Conservation (phyloP, 1,140 invertebrate genomes). For the Pseudomyrmex gracilis region DNA sequence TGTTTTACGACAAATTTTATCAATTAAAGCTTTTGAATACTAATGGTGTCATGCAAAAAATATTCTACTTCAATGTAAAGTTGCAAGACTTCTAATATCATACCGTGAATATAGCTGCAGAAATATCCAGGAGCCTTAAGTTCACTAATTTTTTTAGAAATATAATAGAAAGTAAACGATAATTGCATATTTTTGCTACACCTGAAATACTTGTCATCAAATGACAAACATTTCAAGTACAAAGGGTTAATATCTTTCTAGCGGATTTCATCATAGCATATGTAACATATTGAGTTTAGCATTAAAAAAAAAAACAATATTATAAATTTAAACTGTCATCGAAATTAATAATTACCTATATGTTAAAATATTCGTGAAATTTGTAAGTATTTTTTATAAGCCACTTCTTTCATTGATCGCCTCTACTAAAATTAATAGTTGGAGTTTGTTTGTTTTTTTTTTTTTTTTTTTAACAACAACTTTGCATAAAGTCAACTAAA, state of each 20-base stretch:
- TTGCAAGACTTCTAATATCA: too few species aligned
- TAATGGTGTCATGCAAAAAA: too few species aligned
- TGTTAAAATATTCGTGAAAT: constrained; percentile 9
- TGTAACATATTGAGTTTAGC: constrained; percentile 11
- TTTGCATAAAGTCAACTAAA: constrained; percentile 16
- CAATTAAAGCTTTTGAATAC: too few species aligned
- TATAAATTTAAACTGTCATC: constrained; percentile 13
- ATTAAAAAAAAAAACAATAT: not conserved
- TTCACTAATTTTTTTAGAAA: too few species aligned
- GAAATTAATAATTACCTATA: not conserved
- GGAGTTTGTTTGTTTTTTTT: constrained; percentile 4
- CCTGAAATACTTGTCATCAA: constrained; percentile 18
- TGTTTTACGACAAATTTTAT: too few species aligned
- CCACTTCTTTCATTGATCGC: constrained; percentile 10
- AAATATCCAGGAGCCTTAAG: too few species aligned
- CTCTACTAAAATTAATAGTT: constrained; percentile 26
- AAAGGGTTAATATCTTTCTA: constrained; percentile 49
- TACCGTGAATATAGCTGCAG: too few species aligned
- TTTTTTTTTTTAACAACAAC: too few species aligned
- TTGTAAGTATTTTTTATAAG: constrained; percentile 6
- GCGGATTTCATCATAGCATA: constrained; percentile 1
- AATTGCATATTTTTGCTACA: constrained; percentile 32
- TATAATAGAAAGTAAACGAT: too few species aligned
- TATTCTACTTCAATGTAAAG: too few species aligned
- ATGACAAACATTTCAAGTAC: constrained; percentile 46